These are phyloP conservation scores for Galeopsomyia nigrocyanea DNA, from an alignment of 2,888 invertebrate species.

Conservation along the genomic window DNA sequence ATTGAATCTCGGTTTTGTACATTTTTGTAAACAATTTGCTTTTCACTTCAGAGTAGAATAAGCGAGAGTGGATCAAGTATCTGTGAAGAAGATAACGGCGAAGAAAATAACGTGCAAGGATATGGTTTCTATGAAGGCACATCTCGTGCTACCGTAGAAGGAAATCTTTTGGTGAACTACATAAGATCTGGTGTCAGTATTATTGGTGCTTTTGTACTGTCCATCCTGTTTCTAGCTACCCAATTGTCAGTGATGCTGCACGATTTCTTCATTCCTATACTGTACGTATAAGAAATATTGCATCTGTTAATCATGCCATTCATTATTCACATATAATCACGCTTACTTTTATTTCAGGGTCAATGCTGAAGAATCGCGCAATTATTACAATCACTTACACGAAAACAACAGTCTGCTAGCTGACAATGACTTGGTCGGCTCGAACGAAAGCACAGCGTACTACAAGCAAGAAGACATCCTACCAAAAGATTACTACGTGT, in stretches of 20 bases:
- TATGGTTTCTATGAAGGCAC: slow-evolving; percentile 65
- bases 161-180: slow-evolving; percentile 68
- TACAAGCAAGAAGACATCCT: background rate
- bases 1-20: too few species aligned
- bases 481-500: slow-evolving; percentile 68
- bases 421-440: background rate
- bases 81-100: slow-evolving; percentile 54
- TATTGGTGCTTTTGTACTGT: slow-evolving; percentile 67
- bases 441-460: too few species aligned
- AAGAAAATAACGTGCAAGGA: slow-evolving; percentile 43
- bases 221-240: slow-evolving; percentile 71
- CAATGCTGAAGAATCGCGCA: background rate
- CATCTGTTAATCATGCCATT: too few species aligned
- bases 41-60: too few species aligned
- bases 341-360: background rate
- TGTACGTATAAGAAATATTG: slow-evolving; percentile 53
- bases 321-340: too few species aligned
- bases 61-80: slow-evolving; percentile 4
- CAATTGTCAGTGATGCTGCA: slow-evolving; percentile 75
- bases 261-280: slow-evolving; percentile 76
- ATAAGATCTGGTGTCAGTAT: slow-evolving; percentile 72
- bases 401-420: background rate
- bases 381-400: background rate
- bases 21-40: too few species aligned
- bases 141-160: slow-evolving; percentile 51